Evolutionary conservation across 1,140 invertebrate genomes (phyloP).

Genomic region (Galendromus occidentalis): DNA sequence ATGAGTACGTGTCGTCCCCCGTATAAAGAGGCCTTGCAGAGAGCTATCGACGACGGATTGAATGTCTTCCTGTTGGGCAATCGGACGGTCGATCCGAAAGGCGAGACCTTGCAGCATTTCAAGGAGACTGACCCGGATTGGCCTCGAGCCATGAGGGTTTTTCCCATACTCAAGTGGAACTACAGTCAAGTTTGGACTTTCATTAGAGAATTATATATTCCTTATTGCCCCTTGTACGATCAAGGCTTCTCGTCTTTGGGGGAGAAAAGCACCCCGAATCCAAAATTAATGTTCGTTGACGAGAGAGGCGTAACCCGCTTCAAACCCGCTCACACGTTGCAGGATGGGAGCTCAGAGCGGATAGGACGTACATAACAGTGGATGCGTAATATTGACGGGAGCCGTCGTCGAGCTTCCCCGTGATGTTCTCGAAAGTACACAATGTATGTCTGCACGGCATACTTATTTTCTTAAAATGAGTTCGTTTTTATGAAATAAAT

Average conservation of each 20-base stretch:
- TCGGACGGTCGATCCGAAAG: constrained; percentile 3
- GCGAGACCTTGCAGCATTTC: constrained; percentile 13
- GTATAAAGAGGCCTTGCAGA: background rate
- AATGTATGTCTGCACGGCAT: no score
- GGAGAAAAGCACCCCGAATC: constrained; percentile 38
- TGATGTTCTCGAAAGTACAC: no score
- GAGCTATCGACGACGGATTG: background rate
- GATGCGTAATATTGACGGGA: background rate
- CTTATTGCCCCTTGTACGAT: constrained; percentile 75
- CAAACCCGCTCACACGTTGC: constrained; percentile 51
- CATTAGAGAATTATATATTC: constrained; percentile 46
- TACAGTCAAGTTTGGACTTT: constrained; percentile 78
- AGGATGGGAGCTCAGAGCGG: constrained; percentile 44
- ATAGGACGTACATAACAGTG: constrained; percentile 35
- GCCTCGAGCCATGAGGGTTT: constrained; percentile 67
- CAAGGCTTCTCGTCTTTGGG: constrained; percentile 36
- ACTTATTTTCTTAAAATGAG: no score
- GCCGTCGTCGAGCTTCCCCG: no score
- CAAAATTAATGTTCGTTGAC: constrained; percentile 37
- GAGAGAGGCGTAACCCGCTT: constrained; percentile 34
- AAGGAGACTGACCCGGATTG: constrained; percentile 52
- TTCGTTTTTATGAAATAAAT: no score
- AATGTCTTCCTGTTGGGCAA: background rate
- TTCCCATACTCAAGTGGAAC: constrained; percentile 67
- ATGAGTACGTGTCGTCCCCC: background rate